Conservation (phyloP, 2,888 invertebrate species). For the Melieria crassipennis region DNA sequence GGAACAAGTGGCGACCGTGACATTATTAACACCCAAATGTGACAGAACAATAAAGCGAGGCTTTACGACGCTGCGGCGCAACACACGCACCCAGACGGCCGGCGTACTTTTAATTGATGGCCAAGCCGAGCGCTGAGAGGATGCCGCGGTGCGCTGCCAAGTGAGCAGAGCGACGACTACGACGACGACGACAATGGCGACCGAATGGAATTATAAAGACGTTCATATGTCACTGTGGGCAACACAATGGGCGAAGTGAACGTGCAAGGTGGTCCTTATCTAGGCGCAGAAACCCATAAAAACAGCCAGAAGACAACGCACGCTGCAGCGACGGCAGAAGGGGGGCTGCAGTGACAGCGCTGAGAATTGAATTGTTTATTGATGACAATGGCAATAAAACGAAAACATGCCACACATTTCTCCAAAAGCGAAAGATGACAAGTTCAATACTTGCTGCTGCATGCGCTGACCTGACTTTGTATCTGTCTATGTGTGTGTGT, state of each 20-base stretch:
- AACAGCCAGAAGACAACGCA: background rate
- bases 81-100: too few species aligned
- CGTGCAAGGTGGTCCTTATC: slow-evolving; percentile 18
- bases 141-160: too few species aligned
- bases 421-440: background rate
- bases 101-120: too few species aligned
- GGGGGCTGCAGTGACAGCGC: background rate
- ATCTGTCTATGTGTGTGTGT: too few species aligned
- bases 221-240: slow-evolving; percentile 38
- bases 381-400: slow-evolving; percentile 23
- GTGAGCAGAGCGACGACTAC: too few species aligned
- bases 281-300: slow-evolving; percentile 6
- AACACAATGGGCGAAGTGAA: background rate
- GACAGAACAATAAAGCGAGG: slow-evolving; percentile 40
- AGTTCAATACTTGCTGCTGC: slow-evolving; percentile 2
- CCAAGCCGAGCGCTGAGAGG: too few species aligned
- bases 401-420: slow-evolving; percentile 3
- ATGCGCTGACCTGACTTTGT: too few species aligned
- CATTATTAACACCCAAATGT: slow-evolving; percentile 47
- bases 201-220: slow-evolving; percentile 38
- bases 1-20: slow-evolving; percentile 44
- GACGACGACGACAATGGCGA: too few species aligned
- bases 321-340: background rate
- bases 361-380: slow-evolving; percentile 20
- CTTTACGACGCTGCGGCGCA: background rate